A percentile compares a stretch with the other conserved stretches of the same genome.
These are phyloP conservation scores for Odobenus rosmarus DNA, from an alignment of 2,113 vertebrate species.

Conservation along the genomic window DNA sequence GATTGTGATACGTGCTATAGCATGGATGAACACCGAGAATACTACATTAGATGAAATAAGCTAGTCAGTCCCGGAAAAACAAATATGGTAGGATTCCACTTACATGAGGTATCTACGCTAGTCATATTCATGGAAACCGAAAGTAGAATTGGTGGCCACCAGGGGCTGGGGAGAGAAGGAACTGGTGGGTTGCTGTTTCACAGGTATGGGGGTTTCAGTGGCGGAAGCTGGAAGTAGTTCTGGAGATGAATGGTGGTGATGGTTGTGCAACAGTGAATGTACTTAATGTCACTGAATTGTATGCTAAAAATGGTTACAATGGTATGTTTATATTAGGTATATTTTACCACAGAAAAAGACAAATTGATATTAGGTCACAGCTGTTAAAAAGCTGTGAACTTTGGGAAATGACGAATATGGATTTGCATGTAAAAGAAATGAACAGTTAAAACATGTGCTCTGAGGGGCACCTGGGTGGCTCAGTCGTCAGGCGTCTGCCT, in stretches of 20 bases:
- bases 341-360: slow-evolving; percentile 28
- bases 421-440: background rate
- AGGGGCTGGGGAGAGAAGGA: background rate
- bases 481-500: too few species aligned
- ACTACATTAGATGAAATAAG: background rate
- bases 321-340: background rate
- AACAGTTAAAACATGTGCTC: background rate
- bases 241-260: background rate
- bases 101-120: background rate
- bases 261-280: background rate
- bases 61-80: background rate
- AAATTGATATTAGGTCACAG: background rate
- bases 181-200: background rate
- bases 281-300: background rate
- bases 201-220: background rate
- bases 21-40: background rate
- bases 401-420: background rate
- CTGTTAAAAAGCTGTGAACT: slow-evolving; percentile 16
- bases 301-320: slow-evolving; percentile 5
- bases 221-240: background rate
- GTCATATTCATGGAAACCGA: background rate
- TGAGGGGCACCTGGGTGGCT: background rate
- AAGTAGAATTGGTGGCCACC: slow-evolving; percentile 5
- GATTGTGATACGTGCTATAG: background rate
- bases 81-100: background rate